Percentiles rank a stretch among this genome's conserved stretches.
Conservation (phyloP, 2,797 vertebrate genomes). For the Sebastes reedi region DNA sequence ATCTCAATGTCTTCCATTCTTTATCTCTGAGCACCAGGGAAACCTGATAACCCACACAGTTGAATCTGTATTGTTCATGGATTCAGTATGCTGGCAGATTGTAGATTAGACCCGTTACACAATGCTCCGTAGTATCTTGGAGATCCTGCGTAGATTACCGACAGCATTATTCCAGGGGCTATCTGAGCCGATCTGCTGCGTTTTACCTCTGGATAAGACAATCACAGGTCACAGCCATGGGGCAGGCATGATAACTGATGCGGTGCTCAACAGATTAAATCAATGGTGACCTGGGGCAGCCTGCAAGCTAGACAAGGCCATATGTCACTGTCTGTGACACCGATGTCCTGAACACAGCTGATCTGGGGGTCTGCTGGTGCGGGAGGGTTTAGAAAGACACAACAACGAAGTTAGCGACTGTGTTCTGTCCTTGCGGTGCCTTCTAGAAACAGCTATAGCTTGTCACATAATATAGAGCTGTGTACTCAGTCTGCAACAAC, state of each 20-base stretch:
- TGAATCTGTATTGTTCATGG: conserved; percentile 11
- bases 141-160: conserved; percentile 27
- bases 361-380: conserved; percentile 1
- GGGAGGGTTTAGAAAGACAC: neutral
- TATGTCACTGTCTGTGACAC: conserved; percentile 27
- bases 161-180: conserved; percentile 11
- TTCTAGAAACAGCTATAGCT: neutral
- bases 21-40: conserved; percentile 26
- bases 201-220: conserved; percentile 34
- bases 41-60: conserved; percentile 26
- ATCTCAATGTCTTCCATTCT: neutral
- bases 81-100: conserved; percentile 9
- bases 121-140: neutral
- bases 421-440: conserved; percentile 5
- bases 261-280: conserved; percentile 41
- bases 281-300: conserved; percentile 28
- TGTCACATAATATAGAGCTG: neutral
- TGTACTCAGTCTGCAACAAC: neutral
- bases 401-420: neutral
- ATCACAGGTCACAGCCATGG: neutral
- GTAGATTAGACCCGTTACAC: conserved; percentile 12
- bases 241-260: conserved; percentile 28
- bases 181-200: conserved; percentile 21
- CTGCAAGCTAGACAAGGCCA: conserved; percentile 26
- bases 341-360: neutral